phyloP scores from a whole-genome alignment of 2,888 invertebrate genomes.

The Campoplex nolae region DNA sequence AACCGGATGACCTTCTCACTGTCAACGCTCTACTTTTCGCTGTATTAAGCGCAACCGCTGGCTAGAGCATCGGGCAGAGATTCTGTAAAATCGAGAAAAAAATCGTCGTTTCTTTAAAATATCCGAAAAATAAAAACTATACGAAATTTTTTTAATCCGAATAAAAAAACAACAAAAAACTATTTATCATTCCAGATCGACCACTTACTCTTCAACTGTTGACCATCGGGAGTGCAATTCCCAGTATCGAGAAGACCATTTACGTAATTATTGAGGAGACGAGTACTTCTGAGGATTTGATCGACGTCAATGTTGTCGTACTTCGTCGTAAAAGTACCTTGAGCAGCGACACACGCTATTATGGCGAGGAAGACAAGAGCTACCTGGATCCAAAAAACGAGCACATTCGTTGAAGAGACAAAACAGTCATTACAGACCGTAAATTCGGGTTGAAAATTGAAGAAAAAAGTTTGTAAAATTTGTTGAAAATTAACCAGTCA shows the following conservation, averaged over 20 bases:
- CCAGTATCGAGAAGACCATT: constrained; percentile 88
- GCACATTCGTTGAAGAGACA: not conserved
- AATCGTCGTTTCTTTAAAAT: not conserved
- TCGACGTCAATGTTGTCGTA: constrained; percentile 90
- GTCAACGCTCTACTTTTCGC: constrained; percentile 87
- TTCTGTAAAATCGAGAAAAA: constrained; percentile 81
- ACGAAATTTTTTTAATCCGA: not conserved
- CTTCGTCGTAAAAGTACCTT: constrained; percentile 87
- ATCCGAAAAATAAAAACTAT: not conserved
- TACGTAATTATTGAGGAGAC: constrained; percentile 88
- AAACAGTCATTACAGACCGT: not conserved
- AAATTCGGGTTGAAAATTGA: too few species aligned
- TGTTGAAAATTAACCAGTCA: too few species aligned
- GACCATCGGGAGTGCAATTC: constrained; percentile 89
- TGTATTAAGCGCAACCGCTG: constrained; percentile 89
- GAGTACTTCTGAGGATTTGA: constrained; percentile 88
- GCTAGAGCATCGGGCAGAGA: constrained; percentile 90
- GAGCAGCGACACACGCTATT: constrained; percentile 73
- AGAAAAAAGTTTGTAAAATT: too few species aligned
- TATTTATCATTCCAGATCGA: not conserved
- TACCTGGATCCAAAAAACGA: constrained; percentile 68
- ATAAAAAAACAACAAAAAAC: not conserved
- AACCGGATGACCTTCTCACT: constrained; percentile 88
- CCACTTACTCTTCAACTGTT: constrained; percentile 89
- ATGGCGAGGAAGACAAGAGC: constrained; percentile 75